A percentile compares a stretch with the other conserved stretches of the same genome.
Evolutionary conservation across 2,888 invertebrate genomes (phyloP).

Genomic region (Limnephilus lunatus): DNA sequence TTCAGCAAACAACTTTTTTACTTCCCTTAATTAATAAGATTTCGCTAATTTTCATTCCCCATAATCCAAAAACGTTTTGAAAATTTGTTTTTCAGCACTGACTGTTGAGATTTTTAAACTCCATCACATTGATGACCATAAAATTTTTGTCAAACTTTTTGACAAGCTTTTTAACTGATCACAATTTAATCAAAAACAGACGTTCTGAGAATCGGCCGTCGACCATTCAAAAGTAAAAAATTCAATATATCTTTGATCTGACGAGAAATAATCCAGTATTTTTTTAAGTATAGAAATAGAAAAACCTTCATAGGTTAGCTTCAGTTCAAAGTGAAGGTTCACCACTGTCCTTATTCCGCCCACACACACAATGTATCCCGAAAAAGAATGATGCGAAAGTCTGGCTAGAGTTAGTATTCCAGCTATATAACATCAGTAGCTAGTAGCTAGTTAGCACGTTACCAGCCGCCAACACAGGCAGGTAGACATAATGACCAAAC

Average conservation of each 20-base stretch:
- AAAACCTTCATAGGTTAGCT: background rate
- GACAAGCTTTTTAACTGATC: background rate
- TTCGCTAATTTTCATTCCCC: background rate
- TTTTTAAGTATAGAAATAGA: too few species aligned
- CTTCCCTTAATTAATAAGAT: background rate
- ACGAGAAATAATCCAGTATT: too few species aligned
- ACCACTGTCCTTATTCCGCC: background rate
- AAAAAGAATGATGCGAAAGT: background rate
- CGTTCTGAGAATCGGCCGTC: too few species aligned
- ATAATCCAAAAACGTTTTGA: too few species aligned
- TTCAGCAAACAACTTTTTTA: background rate
- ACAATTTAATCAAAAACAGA: background rate
- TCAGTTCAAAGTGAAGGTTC: background rate
- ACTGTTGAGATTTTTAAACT: background rate
- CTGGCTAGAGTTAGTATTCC: background rate
- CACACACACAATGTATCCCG: background rate
- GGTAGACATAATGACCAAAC: conserved; percentile 10
- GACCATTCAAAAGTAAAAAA: too few species aligned
- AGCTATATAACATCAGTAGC: background rate
- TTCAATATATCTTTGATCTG: background rate
- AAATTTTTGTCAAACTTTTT: background rate
- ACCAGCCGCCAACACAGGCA: background rate
- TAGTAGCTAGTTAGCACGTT: background rate
- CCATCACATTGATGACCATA: background rate
- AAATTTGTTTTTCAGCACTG: background rate